These are phyloP conservation scores for Psittacara wagleri DNA, from an alignment of 2,113 vertebrate genomes.

Conservation along the genomic window DNA sequence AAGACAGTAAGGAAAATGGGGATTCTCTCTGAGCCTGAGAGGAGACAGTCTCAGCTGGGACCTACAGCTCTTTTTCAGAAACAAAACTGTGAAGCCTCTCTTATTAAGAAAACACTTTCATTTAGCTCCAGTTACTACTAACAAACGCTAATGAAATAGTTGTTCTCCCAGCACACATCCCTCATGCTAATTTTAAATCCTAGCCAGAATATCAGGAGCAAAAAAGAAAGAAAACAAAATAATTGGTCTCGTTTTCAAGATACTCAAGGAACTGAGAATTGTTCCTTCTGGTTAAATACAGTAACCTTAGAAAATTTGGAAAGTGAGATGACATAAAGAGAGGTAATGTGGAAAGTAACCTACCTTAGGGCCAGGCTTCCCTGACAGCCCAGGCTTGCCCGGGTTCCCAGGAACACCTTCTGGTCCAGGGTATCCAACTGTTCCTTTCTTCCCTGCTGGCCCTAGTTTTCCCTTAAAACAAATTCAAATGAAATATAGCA, in stretches of 20 bases:
- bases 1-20: neutral
- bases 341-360: neutral
- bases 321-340: neutral
- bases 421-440: slow-evolving; percentile 80
- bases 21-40: neutral
- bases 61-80: neutral
- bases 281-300: neutral
- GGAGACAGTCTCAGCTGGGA: neutral
- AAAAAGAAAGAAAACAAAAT: neutral
- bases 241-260: neutral
- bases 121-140: neutral
- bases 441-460: slow-evolving; percentile 79
- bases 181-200: neutral
- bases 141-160: neutral
- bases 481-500: neutral
- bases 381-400: slow-evolving; percentile 82
- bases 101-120: neutral
- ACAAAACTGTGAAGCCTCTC: neutral
- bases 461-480: slow-evolving; percentile 83
- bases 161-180: neutral
- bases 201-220: neutral
- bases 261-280: neutral
- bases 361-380: slow-evolving; percentile 83
- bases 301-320: neutral
- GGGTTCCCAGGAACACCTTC: slow-evolving; percentile 81